phyloP scores from a whole-genome alignment of 23 tunicate species.

The Phallusia fumigata region DNA sequence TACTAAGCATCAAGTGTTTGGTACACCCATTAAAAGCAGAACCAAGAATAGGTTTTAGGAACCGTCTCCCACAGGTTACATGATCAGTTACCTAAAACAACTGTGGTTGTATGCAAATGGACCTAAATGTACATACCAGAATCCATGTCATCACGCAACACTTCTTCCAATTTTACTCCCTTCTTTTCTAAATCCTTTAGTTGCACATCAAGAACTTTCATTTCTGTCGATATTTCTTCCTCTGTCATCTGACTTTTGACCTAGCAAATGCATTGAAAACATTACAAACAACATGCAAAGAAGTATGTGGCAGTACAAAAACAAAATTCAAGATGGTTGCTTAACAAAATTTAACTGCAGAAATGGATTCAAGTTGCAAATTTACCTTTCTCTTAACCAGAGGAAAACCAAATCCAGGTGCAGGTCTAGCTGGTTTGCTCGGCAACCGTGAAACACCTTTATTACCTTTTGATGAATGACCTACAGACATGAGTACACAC shows the following conservation, averaged over 20 bases:
- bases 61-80: no score
- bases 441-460: background rate
- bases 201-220: constrained; percentile 67
- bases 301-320: no score
- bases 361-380: background rate
- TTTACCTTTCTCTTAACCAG: constrained; percentile 75
- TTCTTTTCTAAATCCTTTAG: constrained; percentile 75
- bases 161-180: constrained; percentile 87
- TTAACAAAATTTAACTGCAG: background rate
- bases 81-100: no score
- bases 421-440: constrained; percentile 48
- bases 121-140: constrained; percentile 19
- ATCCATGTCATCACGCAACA: constrained; percentile 78
- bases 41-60: no score
- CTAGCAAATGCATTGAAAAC: background rate
- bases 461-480: no score
- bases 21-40: no score
- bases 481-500: no score
- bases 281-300: background rate
- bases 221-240: constrained; percentile 66
- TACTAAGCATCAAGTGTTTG: no score
- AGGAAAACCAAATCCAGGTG: constrained; percentile 91
- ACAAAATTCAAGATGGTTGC: background rate
- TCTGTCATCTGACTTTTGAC: constrained; percentile 77
- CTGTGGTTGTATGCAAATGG: no score